Conservation (phyloP, 2,888 invertebrate genomes). For the Hoplodrina ambigua region DNA sequence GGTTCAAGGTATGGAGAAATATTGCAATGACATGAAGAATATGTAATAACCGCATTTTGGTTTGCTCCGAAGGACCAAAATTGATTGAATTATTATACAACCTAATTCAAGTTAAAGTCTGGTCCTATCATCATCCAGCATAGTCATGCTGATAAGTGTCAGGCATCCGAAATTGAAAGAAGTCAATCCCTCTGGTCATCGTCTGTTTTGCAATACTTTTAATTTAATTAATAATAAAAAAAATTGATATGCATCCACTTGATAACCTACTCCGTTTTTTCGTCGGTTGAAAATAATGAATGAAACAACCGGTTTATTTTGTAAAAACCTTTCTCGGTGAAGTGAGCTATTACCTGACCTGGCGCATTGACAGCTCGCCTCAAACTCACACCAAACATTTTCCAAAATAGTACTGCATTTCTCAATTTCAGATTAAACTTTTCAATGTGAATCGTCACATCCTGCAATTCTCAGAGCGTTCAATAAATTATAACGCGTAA, state of each 20-base stretch:
- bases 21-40: no score
- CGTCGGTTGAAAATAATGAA: no score
- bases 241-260: no score
- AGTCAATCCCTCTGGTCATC: background rate
- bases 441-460: constrained; percentile 51
- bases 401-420: background rate
- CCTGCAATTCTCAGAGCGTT: constrained; percentile 42
- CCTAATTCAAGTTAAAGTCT: constrained; percentile 4
- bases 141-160: background rate
- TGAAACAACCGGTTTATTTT: no score
- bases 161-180: background rate
- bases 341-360: no score
- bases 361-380: no score
- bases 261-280: no score
- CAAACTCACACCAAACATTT: background rate
- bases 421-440: background rate
- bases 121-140: background rate
- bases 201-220: no score
- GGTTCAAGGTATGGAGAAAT: no score
- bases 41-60: no score
- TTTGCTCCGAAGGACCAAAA: constrained; percentile 6
- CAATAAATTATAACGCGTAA: constrained; percentile 45
- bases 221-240: no score
- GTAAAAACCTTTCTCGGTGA: no score
- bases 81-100: background rate